These are phyloP conservation scores for Chrysomela aeneicollis DNA, from an alignment of 2,888 invertebrate species.

Conservation along the genomic window DNA sequence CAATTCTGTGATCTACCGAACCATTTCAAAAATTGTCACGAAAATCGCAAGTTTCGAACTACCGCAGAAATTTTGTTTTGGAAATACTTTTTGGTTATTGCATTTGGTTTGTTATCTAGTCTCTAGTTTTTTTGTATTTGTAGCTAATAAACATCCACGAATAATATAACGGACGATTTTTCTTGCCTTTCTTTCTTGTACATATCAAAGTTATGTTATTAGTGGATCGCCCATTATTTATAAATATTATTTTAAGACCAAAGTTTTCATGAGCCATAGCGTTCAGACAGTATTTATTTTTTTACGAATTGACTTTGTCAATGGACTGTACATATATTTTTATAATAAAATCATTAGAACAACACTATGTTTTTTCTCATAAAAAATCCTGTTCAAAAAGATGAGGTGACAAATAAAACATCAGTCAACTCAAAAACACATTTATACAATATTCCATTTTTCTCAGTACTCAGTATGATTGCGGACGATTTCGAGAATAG, in stretches of 20 bases:
- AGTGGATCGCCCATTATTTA: constrained; percentile 30
- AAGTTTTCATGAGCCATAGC: constrained; percentile 44
- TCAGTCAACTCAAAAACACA: too few relatives aligned
- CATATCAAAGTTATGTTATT: constrained; percentile 25
- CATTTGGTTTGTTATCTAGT: constrained; percentile 56
- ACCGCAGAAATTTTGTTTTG: constrained; percentile 31
- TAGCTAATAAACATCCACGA: constrained; percentile 30
- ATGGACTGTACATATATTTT: constrained; percentile 36
- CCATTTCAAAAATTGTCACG: constrained; percentile 31
- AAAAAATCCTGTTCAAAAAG: too few relatives aligned
- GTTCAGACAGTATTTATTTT: constrained; percentile 44
- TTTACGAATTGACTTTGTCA: constrained; percentile 28
- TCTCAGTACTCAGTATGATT: constrained; percentile 40
- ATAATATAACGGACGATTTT: constrained; percentile 21
- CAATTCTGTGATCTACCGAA: constrained; percentile 42
- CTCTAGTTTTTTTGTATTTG: constrained; percentile 51
- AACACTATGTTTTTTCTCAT: not conserved
- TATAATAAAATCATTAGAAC: constrained; percentile 28
- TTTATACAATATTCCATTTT: too few relatives aligned
- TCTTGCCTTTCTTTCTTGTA: not conserved
- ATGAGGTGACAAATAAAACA: too few relatives aligned
- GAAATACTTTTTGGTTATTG: constrained; percentile 42
- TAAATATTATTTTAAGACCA: constrained; percentile 46
- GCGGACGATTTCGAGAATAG: constrained; percentile 46
- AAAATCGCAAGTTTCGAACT: constrained; percentile 34